These are phyloP conservation scores for Oryzias sinensis DNA, from an alignment of 2,797 vertebrate species.

Conservation along the genomic window DNA sequence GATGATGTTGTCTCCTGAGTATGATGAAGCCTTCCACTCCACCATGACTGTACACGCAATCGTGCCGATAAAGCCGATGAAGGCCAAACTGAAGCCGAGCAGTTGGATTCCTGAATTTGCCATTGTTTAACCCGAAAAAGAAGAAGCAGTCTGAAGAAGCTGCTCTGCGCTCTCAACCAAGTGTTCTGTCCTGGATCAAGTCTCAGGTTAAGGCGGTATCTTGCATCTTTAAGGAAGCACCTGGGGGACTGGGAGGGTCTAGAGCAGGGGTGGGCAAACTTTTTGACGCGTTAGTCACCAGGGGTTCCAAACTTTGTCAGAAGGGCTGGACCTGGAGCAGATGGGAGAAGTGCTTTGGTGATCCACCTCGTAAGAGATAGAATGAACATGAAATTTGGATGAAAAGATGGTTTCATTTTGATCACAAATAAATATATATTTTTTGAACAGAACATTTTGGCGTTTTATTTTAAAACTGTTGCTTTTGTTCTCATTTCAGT, in stretches of 20 bases:
- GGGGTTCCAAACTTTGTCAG: too few species aligned
- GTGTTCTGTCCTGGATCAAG: background rate
- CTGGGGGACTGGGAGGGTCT: conserved; percentile 45
- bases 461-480: too few species aligned
- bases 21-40: conserved; percentile 94
- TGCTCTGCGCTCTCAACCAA: conserved; percentile 4
- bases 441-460: too few species aligned
- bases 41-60: conserved; percentile 88
- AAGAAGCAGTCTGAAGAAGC: background rate
- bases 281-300: background rate
- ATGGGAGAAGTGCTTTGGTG: too few species aligned
- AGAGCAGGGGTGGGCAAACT: too few species aligned
- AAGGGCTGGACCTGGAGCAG: too few species aligned
- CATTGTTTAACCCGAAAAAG: conserved; percentile 66
- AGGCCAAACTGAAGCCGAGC: conserved; percentile 86
- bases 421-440: too few species aligned
- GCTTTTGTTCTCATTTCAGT: too few species aligned
- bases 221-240: conserved; percentile 44
- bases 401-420: too few species aligned
- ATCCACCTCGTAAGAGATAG: too few species aligned
- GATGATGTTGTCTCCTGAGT: conserved; percentile 90
- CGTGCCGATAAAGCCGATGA: conserved; percentile 85
- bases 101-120: conserved; percentile 89
- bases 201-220: conserved; percentile 9
- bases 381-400: too few species aligned